Evolutionary conservation across 2,113 vertebrate genomes (phyloP).

Genomic region (Columbina picui): DNA sequence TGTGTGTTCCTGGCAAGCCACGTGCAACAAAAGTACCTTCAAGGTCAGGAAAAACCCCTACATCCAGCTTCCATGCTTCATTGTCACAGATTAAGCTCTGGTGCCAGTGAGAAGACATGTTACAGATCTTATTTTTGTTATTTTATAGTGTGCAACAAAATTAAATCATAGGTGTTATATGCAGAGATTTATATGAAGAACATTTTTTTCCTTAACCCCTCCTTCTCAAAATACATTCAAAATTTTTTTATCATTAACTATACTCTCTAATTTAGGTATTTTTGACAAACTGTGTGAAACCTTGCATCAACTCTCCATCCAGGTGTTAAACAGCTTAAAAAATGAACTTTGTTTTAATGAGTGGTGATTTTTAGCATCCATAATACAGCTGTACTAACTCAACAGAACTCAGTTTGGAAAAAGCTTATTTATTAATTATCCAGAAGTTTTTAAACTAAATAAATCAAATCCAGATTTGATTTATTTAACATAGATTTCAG

Average conservation of each 20-base stretch:
- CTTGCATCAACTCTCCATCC: neutral
- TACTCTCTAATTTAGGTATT: neutral
- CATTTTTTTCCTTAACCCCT: neutral
- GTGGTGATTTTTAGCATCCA: neutral
- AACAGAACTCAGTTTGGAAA: neutral
- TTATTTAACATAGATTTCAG: neutral
- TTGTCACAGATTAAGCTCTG: constrained; percentile 25
- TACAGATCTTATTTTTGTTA: constrained; percentile 57
- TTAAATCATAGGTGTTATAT: constrained; percentile 42
- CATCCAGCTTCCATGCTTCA: constrained; percentile 15
- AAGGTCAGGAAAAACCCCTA: neutral
- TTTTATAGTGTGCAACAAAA: constrained; percentile 10
- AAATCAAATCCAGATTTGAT: constrained; percentile 15
- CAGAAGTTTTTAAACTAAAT: neutral
- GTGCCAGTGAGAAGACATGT: constrained; percentile 58
- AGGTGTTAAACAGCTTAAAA: neutral
- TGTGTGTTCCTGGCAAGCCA: constrained; percentile 10
- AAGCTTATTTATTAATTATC: constrained; percentile 44
- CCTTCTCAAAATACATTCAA: neutral
- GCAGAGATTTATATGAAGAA: constrained; percentile 69
- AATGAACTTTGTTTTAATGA: neutral
- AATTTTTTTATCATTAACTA: neutral
- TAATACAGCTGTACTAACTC: neutral
- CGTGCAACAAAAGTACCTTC: neutral
- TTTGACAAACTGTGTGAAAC: constrained; percentile 40